These are phyloP conservation scores for Myrmecobius fasciatus DNA, from an alignment of 2,113 vertebrate genomes.

Conservation along the genomic window DNA sequence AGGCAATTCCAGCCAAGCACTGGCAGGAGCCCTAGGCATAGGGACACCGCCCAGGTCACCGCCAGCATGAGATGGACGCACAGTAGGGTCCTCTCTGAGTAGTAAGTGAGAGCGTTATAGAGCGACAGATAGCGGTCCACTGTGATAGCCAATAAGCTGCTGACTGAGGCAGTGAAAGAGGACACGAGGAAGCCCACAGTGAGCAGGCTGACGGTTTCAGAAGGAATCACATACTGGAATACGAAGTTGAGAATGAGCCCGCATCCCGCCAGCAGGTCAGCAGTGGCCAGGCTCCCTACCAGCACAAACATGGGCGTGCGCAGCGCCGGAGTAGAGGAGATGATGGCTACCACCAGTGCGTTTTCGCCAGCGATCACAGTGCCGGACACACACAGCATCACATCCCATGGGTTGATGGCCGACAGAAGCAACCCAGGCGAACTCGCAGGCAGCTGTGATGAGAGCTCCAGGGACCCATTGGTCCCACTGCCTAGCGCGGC, in stretches of 20 bases:
- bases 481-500: slow-evolving; percentile 43
- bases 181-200: slow-evolving; percentile 97
- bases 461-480: slow-evolving; percentile 87
- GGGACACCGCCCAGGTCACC: slow-evolving; percentile 93
- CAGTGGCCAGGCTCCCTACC: slow-evolving; percentile 96
- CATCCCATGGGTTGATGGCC: slow-evolving; percentile 95
- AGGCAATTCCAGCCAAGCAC: slow-evolving; percentile 98
- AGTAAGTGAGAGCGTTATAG: slow-evolving; percentile 97
- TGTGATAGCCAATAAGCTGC: slow-evolving; percentile 96
- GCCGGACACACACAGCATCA: slow-evolving; percentile 96
- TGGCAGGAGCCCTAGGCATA: slow-evolving; percentile 93
- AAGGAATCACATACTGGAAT: slow-evolving; percentile 95
- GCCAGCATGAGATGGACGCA: slow-evolving; percentile 94
- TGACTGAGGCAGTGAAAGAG: slow-evolving; percentile 96
- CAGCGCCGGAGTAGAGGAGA: slow-evolving; percentile 94
- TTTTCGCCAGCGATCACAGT: slow-evolving; percentile 97
- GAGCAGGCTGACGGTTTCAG: slow-evolving; percentile 94
- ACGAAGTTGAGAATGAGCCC: slow-evolving; percentile 98
- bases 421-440: slow-evolving; percentile 74
- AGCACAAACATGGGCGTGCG: slow-evolving; percentile 97
- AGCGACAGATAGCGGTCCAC: slow-evolving; percentile 98
- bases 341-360: slow-evolving; percentile 96
- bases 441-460: slow-evolving; percentile 81
- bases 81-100: slow-evolving; percentile 94
- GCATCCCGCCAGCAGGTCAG: slow-evolving; percentile 95